Conservation (phyloP, 2,113 vertebrate species). For the Gasterosteus nipponicus region DNA sequence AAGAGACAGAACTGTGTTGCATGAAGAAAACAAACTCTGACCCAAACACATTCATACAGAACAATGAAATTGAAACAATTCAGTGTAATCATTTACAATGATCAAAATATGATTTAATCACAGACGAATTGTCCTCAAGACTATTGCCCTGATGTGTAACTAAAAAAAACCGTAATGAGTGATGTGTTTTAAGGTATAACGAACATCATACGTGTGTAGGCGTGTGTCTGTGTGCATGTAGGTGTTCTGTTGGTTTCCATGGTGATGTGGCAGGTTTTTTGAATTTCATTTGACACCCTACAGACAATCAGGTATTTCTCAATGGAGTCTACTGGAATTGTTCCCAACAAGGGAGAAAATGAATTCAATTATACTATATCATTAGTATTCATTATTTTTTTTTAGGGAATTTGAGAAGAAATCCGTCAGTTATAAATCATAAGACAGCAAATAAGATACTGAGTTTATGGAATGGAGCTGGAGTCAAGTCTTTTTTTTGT, state of each 20-base stretch:
- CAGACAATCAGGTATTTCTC: conserved; percentile 57
- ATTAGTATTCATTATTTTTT: conserved; percentile 69
- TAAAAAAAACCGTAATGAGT: not conserved
- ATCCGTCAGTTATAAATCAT: conserved; percentile 65
- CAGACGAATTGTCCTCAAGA: not conserved
- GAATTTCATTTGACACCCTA: conserved; percentile 60
- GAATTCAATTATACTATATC: conserved; percentile 73
- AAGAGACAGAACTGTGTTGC: not conserved
- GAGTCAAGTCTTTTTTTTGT: conserved; percentile 23
- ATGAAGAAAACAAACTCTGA: not conserved
- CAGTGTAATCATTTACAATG: not conserved
- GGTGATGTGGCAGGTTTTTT: conserved; percentile 43
- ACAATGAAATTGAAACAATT: not conserved
- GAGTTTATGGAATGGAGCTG: conserved; percentile 48
- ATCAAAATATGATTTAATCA: not conserved
- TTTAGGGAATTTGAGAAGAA: conserved; percentile 51
- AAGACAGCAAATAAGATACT: conserved; percentile 54
- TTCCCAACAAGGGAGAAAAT: conserved; percentile 71
- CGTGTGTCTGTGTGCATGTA: not conserved
- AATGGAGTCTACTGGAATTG: conserved; percentile 62
- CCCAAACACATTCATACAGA: not conserved
- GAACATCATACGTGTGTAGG: not conserved
- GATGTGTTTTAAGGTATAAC: not conserved
- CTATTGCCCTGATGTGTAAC: not conserved
- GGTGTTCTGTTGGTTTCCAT: conserved; percentile 50